Percentiles rank a stretch among this genome's conserved stretches.
Conservation (phyloP, 2,888 invertebrate genomes). For the Eilema griseolum region DNA sequence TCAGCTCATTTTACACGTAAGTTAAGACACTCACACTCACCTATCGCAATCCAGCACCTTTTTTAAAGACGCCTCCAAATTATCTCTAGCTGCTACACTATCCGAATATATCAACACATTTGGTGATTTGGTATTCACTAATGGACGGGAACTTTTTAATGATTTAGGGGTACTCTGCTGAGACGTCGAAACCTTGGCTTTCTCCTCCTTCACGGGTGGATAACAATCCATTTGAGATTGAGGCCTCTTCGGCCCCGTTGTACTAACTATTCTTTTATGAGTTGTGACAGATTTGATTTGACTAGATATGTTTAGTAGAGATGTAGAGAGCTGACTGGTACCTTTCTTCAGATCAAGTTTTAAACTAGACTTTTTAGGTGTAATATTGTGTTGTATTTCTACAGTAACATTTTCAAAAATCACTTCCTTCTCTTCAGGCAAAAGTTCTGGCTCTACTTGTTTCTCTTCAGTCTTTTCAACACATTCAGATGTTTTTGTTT, state of each 20-base stretch:
- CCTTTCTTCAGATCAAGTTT: constrained; percentile 82
- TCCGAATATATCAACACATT: constrained; percentile 94
- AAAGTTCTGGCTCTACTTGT: constrained; percentile 39
- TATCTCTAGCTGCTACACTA: constrained; percentile 91
- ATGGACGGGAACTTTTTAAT: constrained; percentile 82
- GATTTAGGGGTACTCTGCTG: constrained; percentile 75
- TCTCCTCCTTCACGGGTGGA: constrained; percentile 67
- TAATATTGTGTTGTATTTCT: constrained; percentile 83
- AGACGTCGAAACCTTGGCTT: constrained; percentile 60
- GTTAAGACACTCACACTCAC: constrained; percentile 77
- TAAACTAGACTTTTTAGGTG: constrained; percentile 82
- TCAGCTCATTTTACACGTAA: constrained; percentile 12
- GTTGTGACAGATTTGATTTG: constrained; percentile 84
- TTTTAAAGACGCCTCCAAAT: constrained; percentile 90
- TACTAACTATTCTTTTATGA: constrained; percentile 81
- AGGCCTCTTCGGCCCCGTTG: constrained; percentile 78
- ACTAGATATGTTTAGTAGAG: constrained; percentile 82
- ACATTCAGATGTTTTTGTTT: constrained; percentile 40
- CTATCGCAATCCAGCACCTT: constrained; percentile 90
- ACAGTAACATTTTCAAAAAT: constrained; percentile 82
- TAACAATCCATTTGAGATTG: constrained; percentile 67
- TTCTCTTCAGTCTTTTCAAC: constrained; percentile 44
- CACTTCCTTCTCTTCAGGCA: constrained; percentile 66
- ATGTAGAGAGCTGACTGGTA: constrained; percentile 78
- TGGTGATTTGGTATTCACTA: constrained; percentile 90